Evolutionary conservation across 2,113 vertebrate genomes (phyloP).

Genomic region (Indicator indicator): DNA sequence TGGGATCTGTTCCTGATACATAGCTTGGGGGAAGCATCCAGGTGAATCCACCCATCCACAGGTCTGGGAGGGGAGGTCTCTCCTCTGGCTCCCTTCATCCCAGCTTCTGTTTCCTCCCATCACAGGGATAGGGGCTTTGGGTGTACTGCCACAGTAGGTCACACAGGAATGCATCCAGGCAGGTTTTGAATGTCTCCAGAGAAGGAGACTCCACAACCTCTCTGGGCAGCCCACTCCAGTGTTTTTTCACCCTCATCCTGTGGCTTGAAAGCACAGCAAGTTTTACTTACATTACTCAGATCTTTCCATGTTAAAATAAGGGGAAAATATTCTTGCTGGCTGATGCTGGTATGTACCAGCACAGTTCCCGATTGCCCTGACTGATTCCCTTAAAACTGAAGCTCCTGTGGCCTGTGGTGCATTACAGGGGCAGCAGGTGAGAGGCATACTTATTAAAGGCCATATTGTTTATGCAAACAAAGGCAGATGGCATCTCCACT

Average conservation of each 20-base stretch:
- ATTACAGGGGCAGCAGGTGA: not conserved
- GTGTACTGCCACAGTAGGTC: too few relatives aligned
- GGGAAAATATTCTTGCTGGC: not conserved
- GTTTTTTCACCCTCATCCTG: not conserved
- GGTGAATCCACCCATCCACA: too few relatives aligned
- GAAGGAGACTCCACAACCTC: too few relatives aligned
- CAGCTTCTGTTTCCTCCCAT: too few relatives aligned
- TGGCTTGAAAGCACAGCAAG: not conserved
- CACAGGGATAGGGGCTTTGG: too few relatives aligned
- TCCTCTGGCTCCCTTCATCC: too few relatives aligned
- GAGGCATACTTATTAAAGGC: not conserved
- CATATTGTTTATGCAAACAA: not conserved
- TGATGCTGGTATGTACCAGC: not conserved
- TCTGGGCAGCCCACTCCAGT: too few relatives aligned
- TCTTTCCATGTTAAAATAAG: not conserved
- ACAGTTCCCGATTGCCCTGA: not conserved
- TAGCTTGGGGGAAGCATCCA: too few relatives aligned
- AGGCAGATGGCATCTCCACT: conserved; percentile 12
- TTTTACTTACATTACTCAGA: not conserved
- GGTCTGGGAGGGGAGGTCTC: too few relatives aligned
- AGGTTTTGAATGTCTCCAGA: too few relatives aligned
- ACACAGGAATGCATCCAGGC: too few relatives aligned
- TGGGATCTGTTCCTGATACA: too few relatives aligned
- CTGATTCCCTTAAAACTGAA: not conserved
- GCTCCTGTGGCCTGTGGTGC: not conserved